These are phyloP conservation scores for Xylocampa areola DNA, from an alignment of 2,888 invertebrate species.

Conservation along the genomic window DNA sequence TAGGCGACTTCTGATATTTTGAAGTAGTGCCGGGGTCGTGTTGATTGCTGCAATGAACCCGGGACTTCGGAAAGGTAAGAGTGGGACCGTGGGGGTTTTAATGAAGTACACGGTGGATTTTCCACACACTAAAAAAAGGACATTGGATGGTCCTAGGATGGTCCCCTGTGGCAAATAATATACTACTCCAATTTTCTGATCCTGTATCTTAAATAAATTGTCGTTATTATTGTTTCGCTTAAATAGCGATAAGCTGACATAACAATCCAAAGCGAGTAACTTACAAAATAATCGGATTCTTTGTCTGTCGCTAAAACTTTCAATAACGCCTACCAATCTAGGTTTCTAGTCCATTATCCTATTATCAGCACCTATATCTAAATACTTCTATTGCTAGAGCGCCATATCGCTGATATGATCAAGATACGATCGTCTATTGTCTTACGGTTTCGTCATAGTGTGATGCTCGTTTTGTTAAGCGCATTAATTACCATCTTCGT, in stretches of 20 bases:
- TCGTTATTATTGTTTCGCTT: background rate
- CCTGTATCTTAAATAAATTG: background rate
- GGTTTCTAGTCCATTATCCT: conserved; percentile 39
- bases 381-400: conserved; percentile 51
- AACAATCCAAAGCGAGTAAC: background rate
- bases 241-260: background rate
- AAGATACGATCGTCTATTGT: conserved; percentile 49
- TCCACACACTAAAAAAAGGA: background rate
- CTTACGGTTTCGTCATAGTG: conserved; percentile 39
- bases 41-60: too few species aligned
- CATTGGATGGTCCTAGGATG: background rate
- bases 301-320: background rate
- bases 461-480: conserved; percentile 21
- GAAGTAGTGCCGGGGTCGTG: too few species aligned
- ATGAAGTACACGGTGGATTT: too few species aligned
- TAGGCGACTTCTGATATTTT: too few species aligned
- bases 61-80: too few species aligned
- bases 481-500: conserved; percentile 41
- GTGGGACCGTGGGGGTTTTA: too few species aligned
- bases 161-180: background rate
- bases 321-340: conserved; percentile 17
- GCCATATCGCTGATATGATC: conserved; percentile 38
- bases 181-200: background rate
- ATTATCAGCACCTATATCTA: conserved; percentile 34
- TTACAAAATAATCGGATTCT: background rate